Evolutionary conservation across 1,140 invertebrate species (phyloP).

Genomic region (Lycorma delicatula): DNA sequence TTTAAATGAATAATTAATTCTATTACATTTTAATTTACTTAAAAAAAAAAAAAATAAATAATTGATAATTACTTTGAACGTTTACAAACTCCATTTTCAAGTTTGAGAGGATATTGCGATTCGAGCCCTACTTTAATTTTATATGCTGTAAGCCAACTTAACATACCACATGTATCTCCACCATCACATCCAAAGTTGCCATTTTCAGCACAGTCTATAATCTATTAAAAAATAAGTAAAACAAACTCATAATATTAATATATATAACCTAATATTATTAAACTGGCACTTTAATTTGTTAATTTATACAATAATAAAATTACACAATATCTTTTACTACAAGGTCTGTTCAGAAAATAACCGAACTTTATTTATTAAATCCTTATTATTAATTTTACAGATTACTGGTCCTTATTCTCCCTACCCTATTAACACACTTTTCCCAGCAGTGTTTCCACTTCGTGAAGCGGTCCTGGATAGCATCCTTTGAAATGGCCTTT

Average conservation of each 20-base stretch:
- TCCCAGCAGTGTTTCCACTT: no score
- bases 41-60: neutral
- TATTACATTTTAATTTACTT: neutral
- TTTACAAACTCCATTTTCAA: conserved; percentile 49
- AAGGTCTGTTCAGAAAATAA: no score
- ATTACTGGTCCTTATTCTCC: no score
- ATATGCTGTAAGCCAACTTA: conserved; percentile 58
- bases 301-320: no score
- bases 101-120: conserved; percentile 55
- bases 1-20: no score
- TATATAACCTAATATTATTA: neutral
- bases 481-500: no score
- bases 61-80: conserved; percentile 36
- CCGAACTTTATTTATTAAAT: no score
- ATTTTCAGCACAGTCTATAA: conserved; percentile 69
- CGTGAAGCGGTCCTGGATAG: no score
- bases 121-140: conserved; percentile 49
- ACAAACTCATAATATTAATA: conserved; percentile 25
- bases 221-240: conserved; percentile 42
- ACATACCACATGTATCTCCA: conserved; percentile 68
- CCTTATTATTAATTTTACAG: no score
- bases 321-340: no score
- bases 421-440: no score
- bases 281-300: no score
- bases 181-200: conserved; percentile 70